Conservation (phyloP, 2,113 vertebrate species). For the Xiphophorus couchianus region DNA sequence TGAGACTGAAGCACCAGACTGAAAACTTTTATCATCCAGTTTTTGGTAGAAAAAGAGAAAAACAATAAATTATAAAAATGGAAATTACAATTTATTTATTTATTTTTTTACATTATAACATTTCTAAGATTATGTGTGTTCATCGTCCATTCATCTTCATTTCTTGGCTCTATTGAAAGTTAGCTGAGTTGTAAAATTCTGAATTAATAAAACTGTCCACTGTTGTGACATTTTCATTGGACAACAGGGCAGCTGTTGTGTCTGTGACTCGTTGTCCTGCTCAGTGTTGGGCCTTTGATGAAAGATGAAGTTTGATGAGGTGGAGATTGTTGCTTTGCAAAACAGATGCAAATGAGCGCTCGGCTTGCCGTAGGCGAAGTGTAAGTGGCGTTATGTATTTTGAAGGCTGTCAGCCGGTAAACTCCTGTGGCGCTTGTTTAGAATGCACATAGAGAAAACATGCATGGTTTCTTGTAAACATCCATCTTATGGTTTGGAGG, state of each 20-base stretch:
- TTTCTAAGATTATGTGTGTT: no score
- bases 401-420: constrained; percentile 42
- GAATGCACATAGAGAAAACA: constrained; percentile 14
- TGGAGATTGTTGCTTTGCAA: constrained; percentile 36
- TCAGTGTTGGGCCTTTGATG: background rate
- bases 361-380: constrained; percentile 23
- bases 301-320: constrained; percentile 23
- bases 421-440: constrained; percentile 10
- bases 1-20: no score
- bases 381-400: constrained; percentile 29
- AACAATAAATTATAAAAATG: no score
- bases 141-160: no score
- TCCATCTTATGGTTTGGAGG: constrained; percentile 12
- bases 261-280: constrained; percentile 16
- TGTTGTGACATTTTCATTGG: background rate
- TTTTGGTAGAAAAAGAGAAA: no score
- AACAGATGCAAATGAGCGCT: constrained; percentile 59
- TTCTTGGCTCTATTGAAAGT: background rate
- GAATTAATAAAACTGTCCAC: background rate
- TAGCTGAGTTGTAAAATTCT: background rate
- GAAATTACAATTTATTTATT: no score
- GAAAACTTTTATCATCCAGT: no score
- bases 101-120: no score
- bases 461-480: background rate
- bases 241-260: constrained; percentile 7